Evolutionary conservation across 2,113 vertebrate species (phyloP).

Genomic region (Chaenocephalus aceratus): DNA sequence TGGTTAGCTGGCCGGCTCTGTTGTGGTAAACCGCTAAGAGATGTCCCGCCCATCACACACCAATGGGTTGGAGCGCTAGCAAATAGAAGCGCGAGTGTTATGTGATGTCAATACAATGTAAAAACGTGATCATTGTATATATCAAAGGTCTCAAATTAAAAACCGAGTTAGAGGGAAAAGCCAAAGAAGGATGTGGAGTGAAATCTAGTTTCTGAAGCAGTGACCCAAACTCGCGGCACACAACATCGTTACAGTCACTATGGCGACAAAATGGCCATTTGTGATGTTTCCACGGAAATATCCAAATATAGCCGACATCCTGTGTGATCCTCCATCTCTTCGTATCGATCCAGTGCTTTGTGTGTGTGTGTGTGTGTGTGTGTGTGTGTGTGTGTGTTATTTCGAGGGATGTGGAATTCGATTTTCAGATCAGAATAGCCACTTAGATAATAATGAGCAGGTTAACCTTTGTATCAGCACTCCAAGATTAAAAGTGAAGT

Average conservation of each 20-base stretch:
- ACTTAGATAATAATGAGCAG: conserved; percentile 49
- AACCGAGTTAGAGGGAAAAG: not conserved
- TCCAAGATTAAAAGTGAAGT: not conserved
- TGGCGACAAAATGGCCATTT: conserved; percentile 49
- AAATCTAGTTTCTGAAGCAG: conserved; percentile 10
- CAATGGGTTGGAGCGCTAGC: too few species aligned
- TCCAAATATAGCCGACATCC: conserved; percentile 1
- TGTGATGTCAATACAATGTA: not conserved
- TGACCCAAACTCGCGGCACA: conserved; percentile 33
- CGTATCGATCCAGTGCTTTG: conserved; percentile 33
- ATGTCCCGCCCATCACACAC: too few species aligned
- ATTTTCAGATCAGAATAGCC: conserved; percentile 40
- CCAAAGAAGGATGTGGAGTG: not conserved
- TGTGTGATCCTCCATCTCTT: conserved; percentile 33
- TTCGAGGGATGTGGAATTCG: not conserved
- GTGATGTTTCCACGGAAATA: conserved; percentile 40
- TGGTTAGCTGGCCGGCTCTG: too few species aligned
- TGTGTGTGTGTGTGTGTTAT: not conserved
- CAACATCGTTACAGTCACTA: conserved; percentile 53
- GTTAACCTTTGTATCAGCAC: conserved; percentile 39
- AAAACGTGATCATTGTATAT: not conserved
- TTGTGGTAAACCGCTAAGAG: too few species aligned
- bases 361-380: not conserved
- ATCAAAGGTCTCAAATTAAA: conserved; percentile 7
- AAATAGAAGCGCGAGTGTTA: too few species aligned